Evolutionary conservation across 2,113 vertebrate species (phyloP).

Genomic region (Vanacampus margaritifer): DNA sequence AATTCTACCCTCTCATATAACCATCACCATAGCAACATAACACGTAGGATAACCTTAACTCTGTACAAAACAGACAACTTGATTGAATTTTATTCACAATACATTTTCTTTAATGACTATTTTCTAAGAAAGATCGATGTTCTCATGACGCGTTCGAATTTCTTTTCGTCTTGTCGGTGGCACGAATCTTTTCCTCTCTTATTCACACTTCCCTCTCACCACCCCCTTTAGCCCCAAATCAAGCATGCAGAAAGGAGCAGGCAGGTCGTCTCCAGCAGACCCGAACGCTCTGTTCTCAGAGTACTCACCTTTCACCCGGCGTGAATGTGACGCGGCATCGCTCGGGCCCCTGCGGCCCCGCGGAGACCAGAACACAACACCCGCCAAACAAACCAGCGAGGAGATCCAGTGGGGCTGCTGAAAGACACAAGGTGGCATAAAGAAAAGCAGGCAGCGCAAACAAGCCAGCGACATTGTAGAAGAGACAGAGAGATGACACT

Average conservation of each 20-base stretch:
- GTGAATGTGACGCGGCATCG: constrained; percentile 56
- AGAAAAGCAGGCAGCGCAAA: constrained; percentile 31
- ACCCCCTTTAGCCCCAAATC: constrained; percentile 53
- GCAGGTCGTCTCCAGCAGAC: constrained; percentile 63
- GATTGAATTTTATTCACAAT: neutral
- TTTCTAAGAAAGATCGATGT: neutral
- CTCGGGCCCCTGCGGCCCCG: constrained; percentile 50
- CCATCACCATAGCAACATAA: neutral
- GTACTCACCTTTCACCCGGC: constrained; percentile 74
- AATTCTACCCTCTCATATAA: neutral
- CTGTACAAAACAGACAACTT: neutral
- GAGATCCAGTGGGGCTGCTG: constrained; percentile 30
- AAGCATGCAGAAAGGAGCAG: constrained; percentile 70
- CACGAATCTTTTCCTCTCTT: constrained; percentile 37
- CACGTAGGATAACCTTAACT: neutral
- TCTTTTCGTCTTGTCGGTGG: constrained; percentile 14
- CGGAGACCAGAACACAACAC: constrained; percentile 67
- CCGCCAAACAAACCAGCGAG: constrained; percentile 23
- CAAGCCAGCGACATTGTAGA: constrained; percentile 33
- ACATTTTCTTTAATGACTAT: neutral
- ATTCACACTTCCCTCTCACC: constrained; percentile 30
- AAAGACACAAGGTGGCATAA: constrained; percentile 43
- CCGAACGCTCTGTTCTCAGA: constrained; percentile 71
- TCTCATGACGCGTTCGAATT: neutral
- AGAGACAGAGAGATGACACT: constrained; percentile 27